Percentiles rank a stretch among this genome's conserved stretches.
phyloP scores from a whole-genome alignment of 2,797 vertebrate genomes.

The Hydrolagus colliei region DNA sequence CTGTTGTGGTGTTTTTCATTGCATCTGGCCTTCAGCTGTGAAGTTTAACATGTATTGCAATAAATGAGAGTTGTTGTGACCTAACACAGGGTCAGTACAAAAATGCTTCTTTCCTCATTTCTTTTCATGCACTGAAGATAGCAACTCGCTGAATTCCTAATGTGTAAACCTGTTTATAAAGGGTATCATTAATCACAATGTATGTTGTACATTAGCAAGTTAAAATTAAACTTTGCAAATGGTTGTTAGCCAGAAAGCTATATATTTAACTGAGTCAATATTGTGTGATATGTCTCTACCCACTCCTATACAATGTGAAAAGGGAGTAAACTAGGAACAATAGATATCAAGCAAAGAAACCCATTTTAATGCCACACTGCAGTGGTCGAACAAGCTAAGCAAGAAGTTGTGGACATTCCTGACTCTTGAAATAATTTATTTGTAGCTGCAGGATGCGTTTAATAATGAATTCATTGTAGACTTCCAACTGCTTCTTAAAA shows the following conservation, averaged over 20 bases:
- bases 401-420: not conserved
- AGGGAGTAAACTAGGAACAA: slow-evolving; percentile 17
- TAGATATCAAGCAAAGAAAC: slow-evolving; percentile 21
- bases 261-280: slow-evolving; percentile 30
- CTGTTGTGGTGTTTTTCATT: slow-evolving; percentile 35
- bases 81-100: slow-evolving; percentile 35
- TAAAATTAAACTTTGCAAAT: slow-evolving; percentile 18
- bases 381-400: slow-evolving; percentile 19
- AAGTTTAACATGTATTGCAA: slow-evolving; percentile 38
- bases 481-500: not conserved
- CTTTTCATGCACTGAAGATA: not conserved
- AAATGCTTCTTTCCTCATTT: slow-evolving; percentile 19
- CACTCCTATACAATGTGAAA: not conserved
- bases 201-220: slow-evolving; percentile 26
- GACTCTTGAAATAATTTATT: slow-evolving; percentile 1
- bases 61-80: slow-evolving; percentile 40
- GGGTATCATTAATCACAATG: slow-evolving; percentile 24
- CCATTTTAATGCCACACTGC: slow-evolving; percentile 31
- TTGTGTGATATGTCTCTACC: slow-evolving; percentile 11
- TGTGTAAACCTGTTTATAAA: slow-evolving; percentile 25
- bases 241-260: slow-evolving; percentile 19
- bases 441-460: not conserved
- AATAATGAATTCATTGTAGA: slow-evolving; percentile 27
- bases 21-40: slow-evolving; percentile 37
- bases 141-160: slow-evolving; percentile 18